These are phyloP conservation scores for Pycnomerus fuliginosus DNA, from an alignment of 2,888 invertebrate genomes.

Conservation along the genomic window DNA sequence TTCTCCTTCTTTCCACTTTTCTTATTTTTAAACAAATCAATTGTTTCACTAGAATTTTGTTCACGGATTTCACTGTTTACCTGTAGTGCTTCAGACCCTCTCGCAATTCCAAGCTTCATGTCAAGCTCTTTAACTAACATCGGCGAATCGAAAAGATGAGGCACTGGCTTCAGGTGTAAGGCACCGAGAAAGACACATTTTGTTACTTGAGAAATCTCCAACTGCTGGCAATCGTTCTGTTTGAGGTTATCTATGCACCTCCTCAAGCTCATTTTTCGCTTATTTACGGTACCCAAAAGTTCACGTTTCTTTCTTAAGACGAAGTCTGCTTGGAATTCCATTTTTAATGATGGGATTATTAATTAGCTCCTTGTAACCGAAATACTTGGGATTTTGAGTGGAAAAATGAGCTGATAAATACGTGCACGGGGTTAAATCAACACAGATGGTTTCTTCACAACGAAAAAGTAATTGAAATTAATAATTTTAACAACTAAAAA, in stretches of 20 bases:
- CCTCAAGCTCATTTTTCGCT: conserved; percentile 27
- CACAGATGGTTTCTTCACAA: too few relatives aligned
- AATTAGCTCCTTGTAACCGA: not conserved
- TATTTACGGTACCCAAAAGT: conserved; percentile 27
- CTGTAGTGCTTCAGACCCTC: too few relatives aligned
- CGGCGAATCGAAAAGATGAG: conserved; percentile 20
- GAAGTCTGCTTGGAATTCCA: conserved; percentile 13
- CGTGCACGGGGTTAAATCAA: too few relatives aligned
- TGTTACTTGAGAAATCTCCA: conserved; percentile 33
- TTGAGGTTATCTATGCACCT: conserved; percentile 30
- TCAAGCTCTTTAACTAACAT: conserved; percentile 14
- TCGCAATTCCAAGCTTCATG: too few relatives aligned
- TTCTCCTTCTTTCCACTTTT: conserved; percentile 1
- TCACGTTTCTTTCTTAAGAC: conserved; percentile 30
- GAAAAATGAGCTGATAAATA: conserved; percentile 3
- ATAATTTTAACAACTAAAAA: conserved; percentile 17
- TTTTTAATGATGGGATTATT: too few relatives aligned
- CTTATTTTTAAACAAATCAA: too few relatives aligned
- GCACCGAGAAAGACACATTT: conserved; percentile 39
- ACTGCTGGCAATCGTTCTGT: conserved; percentile 31
- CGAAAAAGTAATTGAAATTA: too few relatives aligned
- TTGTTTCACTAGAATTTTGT: not conserved
- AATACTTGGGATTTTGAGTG: conserved; percentile 1
- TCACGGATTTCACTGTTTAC: not conserved
- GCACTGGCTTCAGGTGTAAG: conserved; percentile 36